A percentile compares a stretch with the other conserved stretches of the same genome.
phyloP scores from a whole-genome alignment of 2,888 invertebrate species.

The Drosophila algonquin region DNA sequence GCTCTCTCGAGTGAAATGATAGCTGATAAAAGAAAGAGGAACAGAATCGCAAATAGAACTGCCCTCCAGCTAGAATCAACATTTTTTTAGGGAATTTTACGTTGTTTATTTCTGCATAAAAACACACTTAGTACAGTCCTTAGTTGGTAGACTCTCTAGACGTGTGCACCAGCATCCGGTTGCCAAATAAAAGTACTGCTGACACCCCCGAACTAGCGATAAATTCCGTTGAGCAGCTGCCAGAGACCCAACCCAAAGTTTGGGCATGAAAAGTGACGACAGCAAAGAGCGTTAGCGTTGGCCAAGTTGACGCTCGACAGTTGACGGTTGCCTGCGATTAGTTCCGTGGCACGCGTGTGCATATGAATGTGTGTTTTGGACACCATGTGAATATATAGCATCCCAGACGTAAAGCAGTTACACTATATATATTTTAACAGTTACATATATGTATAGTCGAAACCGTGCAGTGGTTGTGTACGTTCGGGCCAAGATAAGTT shows the following conservation, averaged over 20 bases:
- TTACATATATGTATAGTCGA: slow-evolving; percentile 2
- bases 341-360: slow-evolving; percentile 44
- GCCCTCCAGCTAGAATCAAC: too few species aligned
- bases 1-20: slow-evolving; percentile 3
- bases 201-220: slow-evolving; percentile 28
- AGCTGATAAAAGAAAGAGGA: not conserved
- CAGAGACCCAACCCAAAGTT: slow-evolving; percentile 36
- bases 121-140: too few species aligned
- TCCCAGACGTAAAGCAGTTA: too few species aligned
- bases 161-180: slow-evolving; percentile 47
- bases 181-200: slow-evolving; percentile 41
- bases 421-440: not conserved
- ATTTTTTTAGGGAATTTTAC: not conserved
- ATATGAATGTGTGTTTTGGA: slow-evolving; percentile 48
- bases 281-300: slow-evolving; percentile 44
- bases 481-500: slow-evolving; percentile 21
- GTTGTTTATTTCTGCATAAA: too few species aligned
- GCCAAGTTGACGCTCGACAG: slow-evolving; percentile 30
- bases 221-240: slow-evolving; percentile 33
- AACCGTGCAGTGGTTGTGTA: not conserved
- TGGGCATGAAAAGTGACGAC: slow-evolving; percentile 62
- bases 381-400: slow-evolving; percentile 25
- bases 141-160: not conserved
- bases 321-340: slow-evolving; percentile 48
- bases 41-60: not conserved